Evolutionary conservation across 1,140 invertebrate genomes (phyloP), one percentile per base, ranked within the genome.

Genomic region (Carcinoscorpius rotundicauda): DNA sequence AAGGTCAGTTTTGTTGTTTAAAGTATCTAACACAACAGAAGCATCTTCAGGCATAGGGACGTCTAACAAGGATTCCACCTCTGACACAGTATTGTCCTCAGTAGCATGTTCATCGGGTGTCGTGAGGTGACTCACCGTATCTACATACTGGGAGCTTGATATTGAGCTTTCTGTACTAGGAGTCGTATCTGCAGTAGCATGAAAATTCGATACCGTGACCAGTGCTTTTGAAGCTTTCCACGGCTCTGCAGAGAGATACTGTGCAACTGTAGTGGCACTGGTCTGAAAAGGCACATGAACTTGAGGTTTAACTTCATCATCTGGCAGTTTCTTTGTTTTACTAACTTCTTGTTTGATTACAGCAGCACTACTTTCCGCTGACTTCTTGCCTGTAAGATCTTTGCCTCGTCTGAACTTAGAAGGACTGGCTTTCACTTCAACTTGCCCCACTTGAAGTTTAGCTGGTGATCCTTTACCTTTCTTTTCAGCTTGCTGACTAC

Each of bases 111-210:
- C 63, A 4, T 64, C 63, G 8, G 68, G 68, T 4, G 68, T 66
- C 5, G 68, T 65, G 8, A 69, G 50, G 57, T 65, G 68, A 56
- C 68, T 69, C 56, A 66, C 62, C 4, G 68, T 67, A 55, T 69
- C 68, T n/a, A 66, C 65, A 50, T 69, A 69, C 6, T 64, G 55
- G n/a, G 64, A 66, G 48, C 68, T 69, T n/a, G 68, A 66, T 51
- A 68, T 56, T 52, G 67, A 68, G 51, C 67, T 68, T 5, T 64
- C 67, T 4, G 68, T 65, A 55, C 68, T 69, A 8, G 68, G 68
- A 10, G n/a, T n/a, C 11, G 29, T 49, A 9, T 51, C 10, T n/a
- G 55, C 55, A 58, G 51, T 49, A 4, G 6, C 49, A 29, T 29
- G 29, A 29, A 29, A 29, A 29, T 29, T 29, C 29, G 29, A 29